Percentiles rank a stretch among this genome's conserved stretches.
These are phyloP conservation scores for Rhopalosiphum maidis DNA, from an alignment of 1,140 invertebrate genomes.

Conservation along the genomic window DNA sequence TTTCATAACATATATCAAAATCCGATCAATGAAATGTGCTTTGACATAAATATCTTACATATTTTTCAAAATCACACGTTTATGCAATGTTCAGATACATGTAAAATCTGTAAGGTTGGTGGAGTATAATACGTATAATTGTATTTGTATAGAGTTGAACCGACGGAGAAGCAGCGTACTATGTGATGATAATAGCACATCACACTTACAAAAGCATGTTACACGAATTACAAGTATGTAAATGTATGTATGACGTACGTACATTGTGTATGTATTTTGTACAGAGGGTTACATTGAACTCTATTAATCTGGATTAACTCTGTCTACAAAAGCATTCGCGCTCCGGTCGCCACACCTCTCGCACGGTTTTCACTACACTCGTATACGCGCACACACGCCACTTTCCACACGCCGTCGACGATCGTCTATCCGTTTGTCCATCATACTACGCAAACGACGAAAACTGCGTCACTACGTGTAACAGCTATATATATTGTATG, in stretches of 20 bases:
- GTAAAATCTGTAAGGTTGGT: not conserved
- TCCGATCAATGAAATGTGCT: not conserved
- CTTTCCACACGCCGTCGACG: not conserved
- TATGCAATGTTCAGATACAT: not conserved
- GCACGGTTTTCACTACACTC: not conserved
- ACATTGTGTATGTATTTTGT: not conserved
- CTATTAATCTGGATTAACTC: slow-evolving; percentile 55
- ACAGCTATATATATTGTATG: not conserved
- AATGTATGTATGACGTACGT: not conserved
- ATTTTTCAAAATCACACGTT: not conserved
- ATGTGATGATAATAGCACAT: not conserved
- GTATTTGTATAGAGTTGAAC: not conserved
- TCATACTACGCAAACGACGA: not conserved
- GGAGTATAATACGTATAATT: not conserved
- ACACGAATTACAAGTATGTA: not conserved
- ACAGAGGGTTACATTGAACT: slow-evolving; percentile 39
- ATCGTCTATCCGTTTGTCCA: not conserved
- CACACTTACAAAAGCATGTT: not conserved
- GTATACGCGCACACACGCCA: not conserved
- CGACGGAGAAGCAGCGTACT: not conserved
- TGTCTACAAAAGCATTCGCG: slow-evolving; percentile 43
- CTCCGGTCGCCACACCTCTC: not conserved
- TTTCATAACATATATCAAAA: not conserved
- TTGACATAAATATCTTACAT: not conserved
- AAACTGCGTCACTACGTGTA: not conserved